These are phyloP conservation scores for Panthera tigris DNA, from an alignment of 2,113 vertebrate species.

Conservation along the genomic window DNA sequence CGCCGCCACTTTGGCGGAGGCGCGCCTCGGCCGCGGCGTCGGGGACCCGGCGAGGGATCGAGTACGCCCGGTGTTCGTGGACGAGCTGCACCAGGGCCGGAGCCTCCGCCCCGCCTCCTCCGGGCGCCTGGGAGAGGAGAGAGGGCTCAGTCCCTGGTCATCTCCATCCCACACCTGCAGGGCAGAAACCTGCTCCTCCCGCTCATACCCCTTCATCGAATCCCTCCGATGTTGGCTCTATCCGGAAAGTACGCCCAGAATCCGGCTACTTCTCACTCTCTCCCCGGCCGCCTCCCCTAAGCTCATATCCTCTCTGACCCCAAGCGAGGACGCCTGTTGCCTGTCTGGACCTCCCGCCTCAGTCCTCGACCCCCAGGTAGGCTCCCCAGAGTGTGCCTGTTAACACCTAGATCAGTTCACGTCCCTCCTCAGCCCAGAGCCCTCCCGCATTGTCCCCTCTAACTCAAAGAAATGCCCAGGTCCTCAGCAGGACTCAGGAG, in stretches of 20 bases:
- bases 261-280: too few relatives aligned
- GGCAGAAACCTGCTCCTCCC: too few relatives aligned
- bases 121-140: background rate
- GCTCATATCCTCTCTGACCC: too few relatives aligned
- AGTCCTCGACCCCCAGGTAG: too few relatives aligned
- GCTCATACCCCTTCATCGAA: too few relatives aligned
- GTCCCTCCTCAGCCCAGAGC: background rate
- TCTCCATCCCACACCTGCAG: background rate
- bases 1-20: background rate
- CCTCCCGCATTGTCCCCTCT: background rate
- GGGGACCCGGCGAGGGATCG: slow-evolving; percentile 72
- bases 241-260: too few relatives aligned
- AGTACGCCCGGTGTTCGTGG: slow-evolving; percentile 72
- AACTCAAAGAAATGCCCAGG: background rate
- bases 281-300: too few relatives aligned
- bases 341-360: too few relatives aligned
- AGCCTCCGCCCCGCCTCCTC: too few relatives aligned
- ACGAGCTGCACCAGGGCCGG: slow-evolving; percentile 41
- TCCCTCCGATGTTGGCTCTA: too few relatives aligned
- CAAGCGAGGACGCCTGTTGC: too few relatives aligned
- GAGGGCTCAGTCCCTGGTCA: background rate
- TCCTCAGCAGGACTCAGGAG: background rate
- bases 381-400: background rate
- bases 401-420: background rate
- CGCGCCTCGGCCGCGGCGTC: background rate